Evolutionary conservation across 1,140 invertebrate species (phyloP).

Genomic region (Chironomus striatipennis): DNA sequence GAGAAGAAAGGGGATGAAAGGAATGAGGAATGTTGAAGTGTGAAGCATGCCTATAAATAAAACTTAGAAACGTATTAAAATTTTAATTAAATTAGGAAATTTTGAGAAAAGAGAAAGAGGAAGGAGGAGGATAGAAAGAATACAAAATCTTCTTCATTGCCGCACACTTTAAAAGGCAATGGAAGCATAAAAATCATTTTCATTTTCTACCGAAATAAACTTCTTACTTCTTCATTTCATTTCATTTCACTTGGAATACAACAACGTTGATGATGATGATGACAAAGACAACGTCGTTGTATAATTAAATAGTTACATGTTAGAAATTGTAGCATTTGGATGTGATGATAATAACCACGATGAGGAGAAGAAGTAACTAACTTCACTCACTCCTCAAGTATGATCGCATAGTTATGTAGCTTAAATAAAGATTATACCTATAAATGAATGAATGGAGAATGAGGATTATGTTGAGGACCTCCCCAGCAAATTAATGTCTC

Average conservation of each 20-base stretch:
- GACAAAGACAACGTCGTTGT: not conserved
- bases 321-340: not conserved
- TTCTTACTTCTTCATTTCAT: not conserved
- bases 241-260: too few relatives aligned
- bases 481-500: not conserved
- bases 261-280: not conserved
- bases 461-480: not conserved
- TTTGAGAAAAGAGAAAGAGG: not conserved
- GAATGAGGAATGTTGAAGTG: not conserved
- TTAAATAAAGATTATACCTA: not conserved
- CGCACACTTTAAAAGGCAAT: not conserved
- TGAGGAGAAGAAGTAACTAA: not conserved
- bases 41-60: conserved; percentile 14
- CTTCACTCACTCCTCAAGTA: not conserved
- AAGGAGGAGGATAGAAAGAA: too few relatives aligned
- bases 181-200: conserved; percentile 7
- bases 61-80: conserved; percentile 22
- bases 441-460: too few relatives aligned
- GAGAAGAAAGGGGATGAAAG: not conserved
- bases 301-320: conserved; percentile 3
- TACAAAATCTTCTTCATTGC: conserved; percentile 22
- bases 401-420: not conserved
- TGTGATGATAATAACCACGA: not conserved
- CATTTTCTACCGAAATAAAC: not conserved
- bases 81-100: conserved; percentile 20